Evolutionary conservation across 1,140 invertebrate species (phyloP).

Genomic region (Atta cephalotes): DNA sequence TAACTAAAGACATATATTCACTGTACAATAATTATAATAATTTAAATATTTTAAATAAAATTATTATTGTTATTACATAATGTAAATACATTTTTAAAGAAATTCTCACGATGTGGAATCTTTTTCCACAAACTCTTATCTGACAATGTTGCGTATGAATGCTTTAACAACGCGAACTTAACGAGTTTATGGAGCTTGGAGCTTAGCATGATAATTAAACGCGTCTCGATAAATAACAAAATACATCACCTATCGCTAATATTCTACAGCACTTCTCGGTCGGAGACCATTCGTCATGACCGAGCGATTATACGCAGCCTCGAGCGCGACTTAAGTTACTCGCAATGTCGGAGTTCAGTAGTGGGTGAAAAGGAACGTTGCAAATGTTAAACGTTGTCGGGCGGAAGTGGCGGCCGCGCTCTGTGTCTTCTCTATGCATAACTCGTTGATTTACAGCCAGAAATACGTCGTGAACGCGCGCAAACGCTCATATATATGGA

Average conservation of each 20-base stretch:
- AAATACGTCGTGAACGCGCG: conserved; percentile 73
- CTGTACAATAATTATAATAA: too few species aligned
- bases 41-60: too few species aligned
- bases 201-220: conserved; percentile 58
- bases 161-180: conserved; percentile 19
- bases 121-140: not conserved
- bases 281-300: conserved; percentile 36
- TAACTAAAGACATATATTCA: not conserved
- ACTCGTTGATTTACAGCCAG: conserved; percentile 82
- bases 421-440: conserved; percentile 73
- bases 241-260: conserved; percentile 19
- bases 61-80: not conserved
- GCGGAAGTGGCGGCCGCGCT: conserved; percentile 74
- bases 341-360: conserved; percentile 52
- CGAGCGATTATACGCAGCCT: conserved; percentile 44
- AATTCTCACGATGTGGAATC: not conserved
- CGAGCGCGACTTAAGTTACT: conserved; percentile 56
- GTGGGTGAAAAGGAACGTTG: conserved; percentile 74
- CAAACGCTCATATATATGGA: conserved; percentile 49
- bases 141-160: conserved; percentile 5
- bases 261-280: conserved; percentile 12
- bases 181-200: conserved; percentile 54
- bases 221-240: conserved; percentile 54
- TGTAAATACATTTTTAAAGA: conserved; percentile 6
- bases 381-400: conserved; percentile 44